Percentiles rank a stretch among this genome's conserved stretches.
Evolutionary conservation across 2,888 invertebrate species (phyloP).

Genomic region (Sminthurinus aureus): DNA sequence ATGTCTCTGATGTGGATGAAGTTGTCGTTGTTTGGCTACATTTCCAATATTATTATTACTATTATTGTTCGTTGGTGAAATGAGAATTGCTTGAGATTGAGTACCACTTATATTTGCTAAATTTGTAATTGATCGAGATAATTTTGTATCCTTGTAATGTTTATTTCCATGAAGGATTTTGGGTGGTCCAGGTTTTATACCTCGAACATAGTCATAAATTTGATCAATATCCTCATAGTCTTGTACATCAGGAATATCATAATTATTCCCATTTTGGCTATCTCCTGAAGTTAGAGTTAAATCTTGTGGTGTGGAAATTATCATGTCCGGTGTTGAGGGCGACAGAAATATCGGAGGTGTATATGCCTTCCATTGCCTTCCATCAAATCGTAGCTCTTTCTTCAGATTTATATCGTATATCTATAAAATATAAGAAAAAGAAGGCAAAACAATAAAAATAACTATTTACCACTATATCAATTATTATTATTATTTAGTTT

Average conservation of each 20-base stretch:
- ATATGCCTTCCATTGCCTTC: constrained; percentile 59
- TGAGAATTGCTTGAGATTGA: not conserved
- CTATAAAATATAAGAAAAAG: constrained; percentile 32
- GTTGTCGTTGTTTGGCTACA: constrained; percentile 5
- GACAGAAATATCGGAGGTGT: constrained; percentile 58
- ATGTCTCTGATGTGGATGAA: not conserved
- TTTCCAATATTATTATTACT: not conserved
- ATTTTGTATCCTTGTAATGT: not conserved
- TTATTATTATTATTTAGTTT: not conserved
- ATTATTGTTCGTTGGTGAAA: not conserved
- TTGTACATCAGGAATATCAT: constrained; percentile 65
- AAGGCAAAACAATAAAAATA: not conserved
- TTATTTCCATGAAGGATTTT: constrained; percentile 19
- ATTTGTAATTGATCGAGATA: not conserved
- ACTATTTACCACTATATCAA: not conserved
- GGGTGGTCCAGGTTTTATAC: constrained; percentile 83
- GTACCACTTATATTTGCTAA: too few relatives aligned
- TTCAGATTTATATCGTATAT: constrained; percentile 59
- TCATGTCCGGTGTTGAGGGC: constrained; percentile 48
- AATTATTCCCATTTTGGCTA: constrained; percentile 40
- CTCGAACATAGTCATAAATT: constrained; percentile 94
- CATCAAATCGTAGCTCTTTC: constrained; percentile 59
- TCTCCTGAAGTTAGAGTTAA: constrained; percentile 10
- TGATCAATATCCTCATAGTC: constrained; percentile 97
- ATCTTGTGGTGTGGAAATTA: not conserved